Percentiles rank a stretch among this genome's conserved stretches.
These are phyloP conservation scores for Odontothrips loti DNA, from an alignment of 2,888 invertebrate species.

Conservation along the genomic window DNA sequence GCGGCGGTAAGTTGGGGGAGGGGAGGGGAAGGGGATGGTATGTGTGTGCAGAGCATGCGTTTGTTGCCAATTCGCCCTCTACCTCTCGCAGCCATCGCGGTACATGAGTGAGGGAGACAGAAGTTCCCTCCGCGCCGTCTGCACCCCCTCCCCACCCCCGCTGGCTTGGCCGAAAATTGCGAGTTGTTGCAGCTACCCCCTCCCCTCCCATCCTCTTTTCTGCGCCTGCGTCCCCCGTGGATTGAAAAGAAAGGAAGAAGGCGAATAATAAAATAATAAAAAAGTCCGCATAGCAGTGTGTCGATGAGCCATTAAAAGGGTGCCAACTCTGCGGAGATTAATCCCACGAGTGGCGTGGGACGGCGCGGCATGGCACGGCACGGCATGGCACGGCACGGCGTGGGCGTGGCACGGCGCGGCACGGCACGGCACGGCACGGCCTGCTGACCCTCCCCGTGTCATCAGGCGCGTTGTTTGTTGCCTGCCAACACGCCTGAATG, in stretches of 20 bases:
- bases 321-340: neutral
- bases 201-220: neutral
- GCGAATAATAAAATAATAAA: neutral
- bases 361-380: no score
- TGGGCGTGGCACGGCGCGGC: neutral
- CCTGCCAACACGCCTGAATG: neutral
- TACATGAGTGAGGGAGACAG: no score
- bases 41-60: no score
- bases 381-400: neutral
- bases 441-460: no score
- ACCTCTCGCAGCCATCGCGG: no score
- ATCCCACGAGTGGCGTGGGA: neutral
- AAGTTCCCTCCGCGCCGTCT: neutral
- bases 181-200: neutral
- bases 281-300: neutral
- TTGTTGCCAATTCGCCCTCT: no score
- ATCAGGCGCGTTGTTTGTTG: no score
- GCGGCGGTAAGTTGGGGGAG: no score
- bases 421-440: neutral
- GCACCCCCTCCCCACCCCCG: neutral
- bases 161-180: neutral
- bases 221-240: neutral
- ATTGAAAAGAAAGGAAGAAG: neutral
- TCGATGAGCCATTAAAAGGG: neutral
- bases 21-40: no score